These are phyloP conservation scores for Choloepus didactylus DNA, from an alignment of 2,797 vertebrate species.

Conservation along the genomic window DNA sequence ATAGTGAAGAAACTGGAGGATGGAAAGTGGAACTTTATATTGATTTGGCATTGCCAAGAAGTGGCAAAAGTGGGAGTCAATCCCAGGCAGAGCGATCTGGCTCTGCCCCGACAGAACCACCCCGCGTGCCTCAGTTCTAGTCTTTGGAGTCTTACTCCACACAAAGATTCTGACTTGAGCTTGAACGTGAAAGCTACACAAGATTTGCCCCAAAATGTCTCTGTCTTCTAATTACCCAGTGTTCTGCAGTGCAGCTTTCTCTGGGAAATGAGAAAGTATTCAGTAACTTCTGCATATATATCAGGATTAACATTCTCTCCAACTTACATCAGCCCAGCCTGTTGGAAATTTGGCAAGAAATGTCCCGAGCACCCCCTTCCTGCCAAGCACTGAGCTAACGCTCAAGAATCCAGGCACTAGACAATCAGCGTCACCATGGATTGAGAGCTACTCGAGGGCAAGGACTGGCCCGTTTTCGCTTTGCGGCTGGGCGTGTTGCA, in stretches of 20 bases:
- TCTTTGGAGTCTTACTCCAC: too few species aligned
- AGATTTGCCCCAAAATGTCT: accelerated
- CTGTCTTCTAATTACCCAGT: neutral
- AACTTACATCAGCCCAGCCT: conserved; percentile 27
- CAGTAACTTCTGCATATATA: neutral
- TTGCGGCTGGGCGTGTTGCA: accelerated
- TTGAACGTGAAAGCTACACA: accelerated
- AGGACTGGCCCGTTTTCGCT: accelerated
- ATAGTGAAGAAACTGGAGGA: neutral
- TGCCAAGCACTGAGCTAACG: neutral
- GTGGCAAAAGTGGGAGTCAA: neutral
- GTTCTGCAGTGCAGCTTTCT: neutral
- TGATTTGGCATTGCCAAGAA: neutral
- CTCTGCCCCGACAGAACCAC: too few species aligned
- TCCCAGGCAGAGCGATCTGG: neutral
- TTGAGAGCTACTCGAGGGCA: neutral
- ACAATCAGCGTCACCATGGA: neutral
- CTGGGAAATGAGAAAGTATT: neutral
- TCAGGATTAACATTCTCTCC: conserved; percentile 46
- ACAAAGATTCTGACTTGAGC: too few species aligned
- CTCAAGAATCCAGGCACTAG: neutral
- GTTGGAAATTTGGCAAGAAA: neutral
- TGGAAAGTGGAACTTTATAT: neutral
- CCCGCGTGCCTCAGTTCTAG: accelerated
- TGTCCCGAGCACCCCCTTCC: neutral